Base-by-base conservation (phyloP, 2,113 vertebrate species). In the Centropristis striata region DNA sequence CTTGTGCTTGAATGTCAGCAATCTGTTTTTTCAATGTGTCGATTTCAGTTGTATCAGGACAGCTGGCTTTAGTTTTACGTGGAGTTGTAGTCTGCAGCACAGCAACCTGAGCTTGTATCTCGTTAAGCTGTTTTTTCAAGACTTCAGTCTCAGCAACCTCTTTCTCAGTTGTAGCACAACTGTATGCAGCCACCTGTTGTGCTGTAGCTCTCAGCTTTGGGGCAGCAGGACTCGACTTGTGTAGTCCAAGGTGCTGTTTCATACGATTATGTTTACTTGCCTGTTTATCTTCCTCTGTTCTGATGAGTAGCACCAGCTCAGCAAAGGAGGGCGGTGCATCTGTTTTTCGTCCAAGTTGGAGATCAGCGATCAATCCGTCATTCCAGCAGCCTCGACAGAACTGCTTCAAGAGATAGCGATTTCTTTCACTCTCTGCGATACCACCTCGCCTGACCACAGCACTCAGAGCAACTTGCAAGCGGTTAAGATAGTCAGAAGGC, bases 21-120 rank as follows among this genome's bases (percentile, higher is more conserved):
- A 58, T 36, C 55, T 58, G 55, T 58, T 5, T 58, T 36, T 58
- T 58, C 55, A 58, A 36, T 58, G 55, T 58, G 55, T 16, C 20
- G 28, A 58, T 57, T 42, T 42, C 39, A 13, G 39, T 13, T 4
- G 13, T 42, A 3, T 42, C 39, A 42, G 39, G 12, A 42, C 39
- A 14, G 12, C 14, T 42, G 2, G 4, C 12, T 13, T 42, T 42
- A 12, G 39, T 12, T 13, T 42, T 42, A 42, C 2, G 39, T 32
- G 55, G 55, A 58, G 55, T 58, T 16, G 55, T 16, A 36, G 55
- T 36, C 18, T 58, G 55, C 55, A 58, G 20, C 7, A 11, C 55
- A 36, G 55, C 55, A 1, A 58, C 28, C 28, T 58, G 55, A 2
- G 55, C 55, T 58, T 58, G 55, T 58, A 58, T 58, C 28, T 58